Evolutionary conservation across 2,797 vertebrate species (phyloP).

Genomic region (Propithecus perrieri): DNA sequence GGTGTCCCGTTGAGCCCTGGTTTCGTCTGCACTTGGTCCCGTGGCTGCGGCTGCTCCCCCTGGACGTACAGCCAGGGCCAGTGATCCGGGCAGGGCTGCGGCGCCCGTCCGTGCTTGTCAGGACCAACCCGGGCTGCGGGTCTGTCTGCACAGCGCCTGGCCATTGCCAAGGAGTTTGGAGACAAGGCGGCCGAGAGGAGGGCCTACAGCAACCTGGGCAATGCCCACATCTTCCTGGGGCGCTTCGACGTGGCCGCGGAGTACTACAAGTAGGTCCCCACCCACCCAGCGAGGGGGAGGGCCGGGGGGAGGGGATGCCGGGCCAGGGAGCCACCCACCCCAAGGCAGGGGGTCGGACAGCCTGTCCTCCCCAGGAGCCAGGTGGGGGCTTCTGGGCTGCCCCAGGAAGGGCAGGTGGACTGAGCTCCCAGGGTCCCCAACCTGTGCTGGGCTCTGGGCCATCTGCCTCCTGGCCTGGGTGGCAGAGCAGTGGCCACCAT

Average conservation of each 20-base stretch:
- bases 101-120: accelerated
- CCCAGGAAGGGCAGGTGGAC: not conserved
- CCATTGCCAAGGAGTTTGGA: conserved; percentile 98
- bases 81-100: accelerated
- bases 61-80: accelerated
- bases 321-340: not conserved
- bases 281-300: not conserved
- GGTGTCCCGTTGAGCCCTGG: accelerated
- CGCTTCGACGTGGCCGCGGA: conserved; percentile 95
- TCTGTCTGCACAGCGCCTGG: conserved; percentile 89
- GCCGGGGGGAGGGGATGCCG: not conserved
- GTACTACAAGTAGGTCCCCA: conserved; percentile 93
- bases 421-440: accelerated
- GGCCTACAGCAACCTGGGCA: conserved; percentile 98
- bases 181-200: conserved; percentile 96
- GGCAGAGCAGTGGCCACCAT: not conserved
- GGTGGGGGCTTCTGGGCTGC: not conserved
- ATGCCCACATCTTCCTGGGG: conserved; percentile 96
- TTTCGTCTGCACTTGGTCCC: not conserved
- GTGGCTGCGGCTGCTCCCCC: not conserved
- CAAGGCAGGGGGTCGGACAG: not conserved
- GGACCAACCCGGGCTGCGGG: accelerated
- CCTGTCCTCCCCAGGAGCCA: not conserved
- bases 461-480: not conserved
- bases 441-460: not conserved